These are phyloP conservation scores for Xiphophorus birchmanni DNA, from an alignment of 2,797 vertebrate species.

Conservation along the genomic window DNA sequence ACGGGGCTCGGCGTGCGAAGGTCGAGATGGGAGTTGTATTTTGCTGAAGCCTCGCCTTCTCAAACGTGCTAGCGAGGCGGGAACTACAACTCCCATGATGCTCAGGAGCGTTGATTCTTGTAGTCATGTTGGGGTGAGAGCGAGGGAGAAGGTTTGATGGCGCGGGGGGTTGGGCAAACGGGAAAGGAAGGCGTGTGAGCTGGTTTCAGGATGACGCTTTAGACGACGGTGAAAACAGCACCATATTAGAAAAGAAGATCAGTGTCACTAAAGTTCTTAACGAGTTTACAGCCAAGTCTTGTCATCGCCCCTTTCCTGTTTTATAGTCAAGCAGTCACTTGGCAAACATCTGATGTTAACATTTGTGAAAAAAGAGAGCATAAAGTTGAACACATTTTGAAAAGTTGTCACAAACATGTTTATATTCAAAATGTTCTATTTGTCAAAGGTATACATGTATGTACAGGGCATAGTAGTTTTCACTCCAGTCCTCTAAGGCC, in stretches of 20 bases:
- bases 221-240: not conserved
- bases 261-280: not conserved
- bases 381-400: not conserved
- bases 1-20: slow-evolving; percentile 72
- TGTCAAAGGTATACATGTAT: not conserved
- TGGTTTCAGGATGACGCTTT: slow-evolving; percentile 9
- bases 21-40: slow-evolving; percentile 85
- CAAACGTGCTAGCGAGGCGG: not conserved
- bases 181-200: slow-evolving; percentile 72
- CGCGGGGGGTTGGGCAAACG: slow-evolving; percentile 83
- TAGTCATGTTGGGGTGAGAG: slow-evolving; percentile 81
- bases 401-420: not conserved
- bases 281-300: not conserved
- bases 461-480: not conserved
- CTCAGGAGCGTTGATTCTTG: slow-evolving; percentile 23
- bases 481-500: not conserved
- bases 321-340: not conserved
- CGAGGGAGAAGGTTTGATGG: slow-evolving; percentile 72
- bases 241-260: not conserved
- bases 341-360: not conserved
- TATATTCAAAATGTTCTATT: not conserved
- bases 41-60: slow-evolving; percentile 71
- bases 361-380: not conserved
- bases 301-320: not conserved
- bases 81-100: slow-evolving; percentile 77